phyloP scores from a whole-genome alignment of 2,888 invertebrate genomes.

The Epistrophella euchroma region DNA sequence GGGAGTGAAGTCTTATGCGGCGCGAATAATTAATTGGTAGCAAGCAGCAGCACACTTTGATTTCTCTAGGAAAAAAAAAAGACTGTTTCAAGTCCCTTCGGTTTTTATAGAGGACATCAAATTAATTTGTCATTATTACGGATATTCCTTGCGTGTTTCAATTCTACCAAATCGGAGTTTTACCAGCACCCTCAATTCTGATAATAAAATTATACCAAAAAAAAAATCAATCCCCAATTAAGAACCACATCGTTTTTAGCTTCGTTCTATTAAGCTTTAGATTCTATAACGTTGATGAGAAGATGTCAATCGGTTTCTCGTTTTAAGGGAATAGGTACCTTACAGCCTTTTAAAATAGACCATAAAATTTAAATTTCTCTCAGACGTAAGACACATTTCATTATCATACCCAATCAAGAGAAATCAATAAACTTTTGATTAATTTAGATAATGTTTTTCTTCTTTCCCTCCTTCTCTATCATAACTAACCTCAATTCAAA shows the following conservation, averaged over 20 bases:
- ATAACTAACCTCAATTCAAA: not conserved
- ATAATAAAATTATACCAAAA: slow-evolving; percentile 2
- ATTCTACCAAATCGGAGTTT: slow-evolving; percentile 45
- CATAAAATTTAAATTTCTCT: not conserved
- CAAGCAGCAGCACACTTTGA: slow-evolving; percentile 48
- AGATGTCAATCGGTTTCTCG: slow-evolving; percentile 57
- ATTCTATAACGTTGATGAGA: slow-evolving; percentile 52
- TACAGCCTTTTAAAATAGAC: not conserved
- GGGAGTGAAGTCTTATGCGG: slow-evolving; percentile 57
- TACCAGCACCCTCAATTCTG: slow-evolving; percentile 10
- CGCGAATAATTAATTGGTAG: slow-evolving; percentile 70
- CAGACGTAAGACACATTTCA: not conserved
- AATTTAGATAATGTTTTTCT: slow-evolving; percentile 17
- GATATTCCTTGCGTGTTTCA: slow-evolving; percentile 67
- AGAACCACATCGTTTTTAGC: slow-evolving; percentile 56
- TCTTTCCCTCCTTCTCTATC: not conserved
- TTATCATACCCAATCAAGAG: not conserved
- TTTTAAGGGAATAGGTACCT: slow-evolving; percentile 17
- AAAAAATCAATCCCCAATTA: slow-evolving; percentile 38
- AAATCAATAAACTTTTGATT: slow-evolving; percentile 34
- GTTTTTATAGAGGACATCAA: slow-evolving; percentile 66
- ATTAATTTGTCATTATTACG: slow-evolving; percentile 75
- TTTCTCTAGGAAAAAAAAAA: slow-evolving; percentile 34
- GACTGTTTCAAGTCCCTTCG: slow-evolving; percentile 32
- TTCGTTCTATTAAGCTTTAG: slow-evolving; percentile 64